Percentiles rank a stretch among this genome's conserved stretches.
Evolutionary conservation across 2,888 invertebrate species (phyloP).

Genomic region (Portevinia maculata): DNA sequence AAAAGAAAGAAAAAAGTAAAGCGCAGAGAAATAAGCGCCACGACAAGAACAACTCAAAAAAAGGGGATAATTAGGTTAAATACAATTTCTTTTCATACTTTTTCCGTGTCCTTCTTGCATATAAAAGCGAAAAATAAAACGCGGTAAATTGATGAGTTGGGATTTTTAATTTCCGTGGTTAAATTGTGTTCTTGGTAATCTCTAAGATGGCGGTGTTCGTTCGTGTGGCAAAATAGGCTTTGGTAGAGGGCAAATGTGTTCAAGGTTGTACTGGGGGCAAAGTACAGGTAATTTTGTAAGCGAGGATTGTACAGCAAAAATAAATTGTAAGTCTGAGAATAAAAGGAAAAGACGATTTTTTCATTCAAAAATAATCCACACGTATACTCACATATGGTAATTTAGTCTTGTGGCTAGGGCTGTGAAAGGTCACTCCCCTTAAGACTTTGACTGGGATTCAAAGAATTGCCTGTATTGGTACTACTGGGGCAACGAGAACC

Average conservation of each 20-base stretch:
- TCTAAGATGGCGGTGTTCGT: constrained; percentile 5
- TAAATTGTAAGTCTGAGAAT: no score
- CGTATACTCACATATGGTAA: no score
- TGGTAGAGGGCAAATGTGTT: background rate
- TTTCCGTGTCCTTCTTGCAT: constrained; percentile 8
- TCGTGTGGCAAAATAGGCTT: constrained; percentile 13
- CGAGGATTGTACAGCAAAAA: no score
- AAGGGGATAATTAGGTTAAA: constrained; percentile 57
- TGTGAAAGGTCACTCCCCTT: no score
- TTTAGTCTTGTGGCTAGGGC: no score
- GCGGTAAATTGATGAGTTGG: constrained; percentile 50
- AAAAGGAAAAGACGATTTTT: no score
- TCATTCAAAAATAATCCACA: no score
- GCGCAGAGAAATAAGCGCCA: constrained; percentile 9
- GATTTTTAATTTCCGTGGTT: constrained; percentile 50
- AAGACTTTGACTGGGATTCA: no score
- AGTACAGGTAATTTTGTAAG: no score
- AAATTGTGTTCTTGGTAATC: constrained; percentile 23
- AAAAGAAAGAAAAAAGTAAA: background rate
- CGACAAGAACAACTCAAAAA: constrained; percentile 10
- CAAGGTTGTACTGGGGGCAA: background rate
- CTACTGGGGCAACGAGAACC: no score
- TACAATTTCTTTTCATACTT: constrained; percentile 35
- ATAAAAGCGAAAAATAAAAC: constrained; percentile 7
- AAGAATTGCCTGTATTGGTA: no score